Evolutionary conservation across 2,113 vertebrate genomes (phyloP), one percentile per base, ranked within the genome.

Genomic region (Noturus placidus): DNA sequence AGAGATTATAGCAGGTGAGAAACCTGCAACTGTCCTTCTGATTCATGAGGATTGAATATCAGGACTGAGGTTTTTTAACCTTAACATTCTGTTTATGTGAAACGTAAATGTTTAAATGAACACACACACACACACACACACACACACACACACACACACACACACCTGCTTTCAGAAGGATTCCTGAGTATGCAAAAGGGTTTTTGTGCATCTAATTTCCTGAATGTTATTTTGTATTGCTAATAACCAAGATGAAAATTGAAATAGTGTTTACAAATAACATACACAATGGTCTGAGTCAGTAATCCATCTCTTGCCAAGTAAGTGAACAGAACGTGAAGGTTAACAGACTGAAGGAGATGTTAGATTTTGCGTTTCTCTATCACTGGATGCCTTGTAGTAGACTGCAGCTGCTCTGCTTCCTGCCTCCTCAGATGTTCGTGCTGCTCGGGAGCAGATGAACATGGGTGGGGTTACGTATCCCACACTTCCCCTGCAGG

Each of bases 391-490:
- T 22, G 69, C 19, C 38, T 14, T 69, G 22, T 61, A 67, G 30
- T 88, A 42, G 2, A 63, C 20, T 76, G 14, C 30, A 69, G 72
- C 61, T 67, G 19, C 35, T 82, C 52, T 86, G 59, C 33, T 56
- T 65, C 22, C 89, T 89, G 79, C 74, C 91, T 87, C 92, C 91
- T 67, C 92, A 98, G 98, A 99, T 11, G 97, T 99, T 10, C 97
- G 97, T 50, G 98, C 98, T 19, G 98, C 97, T 2, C 95, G 98
- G 70, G 98, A 99, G 74, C 98, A 99, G 94, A 96, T 98, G 88
- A 97, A 96, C 82, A 95, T 98, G 74, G 95, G 96, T n/a, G 97
- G 95, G 0, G 96, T 97, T 50, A 93, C 95, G 0, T 99, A 98
- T 76, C 97, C 98, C 0, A 86, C 97, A 0, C 91, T 97, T 82